phyloP scores from a whole-genome alignment of 35 echinoderm and acorn worm genomes.

The Patiria miniata region DNA sequence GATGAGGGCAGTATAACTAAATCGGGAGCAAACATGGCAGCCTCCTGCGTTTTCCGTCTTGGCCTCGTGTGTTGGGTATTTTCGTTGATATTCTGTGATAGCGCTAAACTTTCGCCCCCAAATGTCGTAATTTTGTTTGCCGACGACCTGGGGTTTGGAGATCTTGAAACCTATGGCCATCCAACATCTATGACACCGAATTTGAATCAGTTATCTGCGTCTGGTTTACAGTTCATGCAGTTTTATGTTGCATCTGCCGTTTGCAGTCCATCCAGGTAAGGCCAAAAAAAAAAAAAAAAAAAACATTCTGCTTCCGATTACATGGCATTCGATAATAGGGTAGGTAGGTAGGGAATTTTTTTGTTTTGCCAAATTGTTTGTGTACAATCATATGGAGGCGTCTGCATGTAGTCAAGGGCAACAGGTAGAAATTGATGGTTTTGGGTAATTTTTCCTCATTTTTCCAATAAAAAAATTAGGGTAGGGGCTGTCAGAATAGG shows the following conservation, averaged over 20 bases:
- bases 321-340: no score
- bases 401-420: no score
- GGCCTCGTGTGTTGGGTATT: not conserved
- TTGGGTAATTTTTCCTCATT: no score
- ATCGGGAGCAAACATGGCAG: not conserved
- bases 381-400: no score
- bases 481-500: no score
- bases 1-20: no score
- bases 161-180: slow-evolving; percentile 81
- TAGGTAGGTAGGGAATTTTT: no score
- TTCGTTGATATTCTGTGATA: not conserved
- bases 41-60: not conserved
- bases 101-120: slow-evolving; percentile 24
- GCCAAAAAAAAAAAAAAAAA: no score
- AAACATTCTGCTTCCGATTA: no score
- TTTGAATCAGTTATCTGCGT: slow-evolving; percentile 54
- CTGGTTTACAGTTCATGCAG: slow-evolving; percentile 76
- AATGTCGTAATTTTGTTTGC: slow-evolving; percentile 91
- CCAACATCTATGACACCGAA: slow-evolving; percentile 76
- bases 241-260: slow-evolving; percentile 84
- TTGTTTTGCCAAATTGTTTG: no score
- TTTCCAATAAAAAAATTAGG: no score
- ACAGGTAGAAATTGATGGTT: no score
- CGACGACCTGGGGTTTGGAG: slow-evolving; percentile 91
- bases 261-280: slow-evolving; percentile 89